A percentile compares a stretch with the other conserved stretches of the same genome.
Evolutionary conservation across 2,888 invertebrate genomes (phyloP).

Genomic region (Mesorhabditis spiculigera): DNA sequence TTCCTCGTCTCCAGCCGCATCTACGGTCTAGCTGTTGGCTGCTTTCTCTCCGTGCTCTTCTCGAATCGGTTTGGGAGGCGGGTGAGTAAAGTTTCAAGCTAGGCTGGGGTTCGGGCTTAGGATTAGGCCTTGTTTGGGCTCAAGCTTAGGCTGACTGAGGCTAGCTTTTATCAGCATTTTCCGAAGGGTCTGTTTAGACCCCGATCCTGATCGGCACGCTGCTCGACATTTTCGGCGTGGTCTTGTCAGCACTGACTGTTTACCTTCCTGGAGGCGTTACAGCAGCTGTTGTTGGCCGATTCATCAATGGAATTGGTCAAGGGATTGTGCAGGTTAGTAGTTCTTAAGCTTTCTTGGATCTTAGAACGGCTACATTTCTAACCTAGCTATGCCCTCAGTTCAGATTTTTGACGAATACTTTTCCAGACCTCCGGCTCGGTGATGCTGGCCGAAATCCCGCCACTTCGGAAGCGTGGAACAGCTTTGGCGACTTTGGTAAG

Average conservation of each 20-base stretch:
- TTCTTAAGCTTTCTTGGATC: too few relatives aligned
- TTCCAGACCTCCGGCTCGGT: constrained; percentile 49
- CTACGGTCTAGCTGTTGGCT: constrained; percentile 53
- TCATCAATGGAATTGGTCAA: constrained; percentile 52
- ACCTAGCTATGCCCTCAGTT: too few relatives aligned
- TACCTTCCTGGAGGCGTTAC: constrained; percentile 28
- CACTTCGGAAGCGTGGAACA: constrained; percentile 39
- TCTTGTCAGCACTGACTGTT: constrained; percentile 35
- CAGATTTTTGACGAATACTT: too few relatives aligned
- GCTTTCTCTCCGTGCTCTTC: constrained; percentile 41
- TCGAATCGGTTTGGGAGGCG: constrained; percentile 26
- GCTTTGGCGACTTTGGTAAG: constrained; percentile 42
- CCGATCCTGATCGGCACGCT: constrained; percentile 25
- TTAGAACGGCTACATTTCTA: too few relatives aligned
- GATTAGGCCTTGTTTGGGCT: too few relatives aligned
- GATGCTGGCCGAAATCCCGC: constrained; percentile 48
- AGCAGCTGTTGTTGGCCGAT: constrained; percentile 36
- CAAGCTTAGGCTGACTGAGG: too few relatives aligned
- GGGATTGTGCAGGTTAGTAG: constrained; percentile 50
- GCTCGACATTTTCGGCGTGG: constrained; percentile 45
- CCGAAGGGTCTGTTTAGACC: too few relatives aligned
- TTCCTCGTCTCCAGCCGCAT: constrained; percentile 44
- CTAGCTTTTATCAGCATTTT: not conserved
- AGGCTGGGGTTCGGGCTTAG: too few relatives aligned
- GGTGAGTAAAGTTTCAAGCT: not conserved